These are phyloP conservation scores for Drosophila malerkotliana DNA, from an alignment of 1,140 invertebrate species.

Conservation along the genomic window DNA sequence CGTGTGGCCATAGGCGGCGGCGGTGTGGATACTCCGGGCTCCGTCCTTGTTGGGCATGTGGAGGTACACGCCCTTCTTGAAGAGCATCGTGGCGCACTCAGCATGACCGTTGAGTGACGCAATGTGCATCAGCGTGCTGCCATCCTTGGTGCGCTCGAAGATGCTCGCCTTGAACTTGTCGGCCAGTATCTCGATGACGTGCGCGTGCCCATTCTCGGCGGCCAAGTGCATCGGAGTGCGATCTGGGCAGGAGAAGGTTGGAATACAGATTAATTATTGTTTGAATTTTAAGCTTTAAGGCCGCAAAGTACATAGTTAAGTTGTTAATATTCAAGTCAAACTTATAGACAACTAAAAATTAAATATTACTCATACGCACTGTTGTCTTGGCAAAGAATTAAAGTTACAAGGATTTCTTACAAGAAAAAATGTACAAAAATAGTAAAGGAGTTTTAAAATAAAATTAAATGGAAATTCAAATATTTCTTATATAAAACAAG, in stretches of 20 bases:
- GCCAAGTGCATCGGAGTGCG: conserved; percentile 98
- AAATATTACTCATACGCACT: neutral
- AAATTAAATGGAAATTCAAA: too few species aligned
- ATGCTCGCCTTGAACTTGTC: conserved; percentile 99
- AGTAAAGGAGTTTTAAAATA: too few species aligned
- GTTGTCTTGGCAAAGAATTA: too few species aligned
- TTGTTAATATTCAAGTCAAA: too few species aligned
- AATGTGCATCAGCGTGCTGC: conserved; percentile 99
- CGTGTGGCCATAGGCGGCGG: conserved; percentile 96
- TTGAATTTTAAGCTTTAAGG: too few species aligned
- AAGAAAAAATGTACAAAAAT: too few species aligned
- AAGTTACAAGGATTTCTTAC: too few species aligned
- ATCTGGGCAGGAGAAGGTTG: conserved; percentile 86
- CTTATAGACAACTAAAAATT: too few species aligned
- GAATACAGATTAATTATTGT: neutral
- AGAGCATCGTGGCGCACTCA: conserved; percentile 98
- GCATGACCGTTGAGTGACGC: conserved; percentile 98
- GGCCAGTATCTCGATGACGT: conserved; percentile 96
- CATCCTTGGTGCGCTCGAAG: conserved; percentile 97
- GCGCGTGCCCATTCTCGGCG: conserved; percentile 97
- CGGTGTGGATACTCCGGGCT: conserved; percentile 95
- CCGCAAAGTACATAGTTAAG: too few species aligned
- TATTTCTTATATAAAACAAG: too few species aligned
- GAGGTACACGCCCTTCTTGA: conserved; percentile 99
- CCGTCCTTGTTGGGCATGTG: conserved; percentile 99